Evolutionary conservation across 2,113 vertebrate genomes (phyloP).

Genomic region (Callipepla squamata): DNA sequence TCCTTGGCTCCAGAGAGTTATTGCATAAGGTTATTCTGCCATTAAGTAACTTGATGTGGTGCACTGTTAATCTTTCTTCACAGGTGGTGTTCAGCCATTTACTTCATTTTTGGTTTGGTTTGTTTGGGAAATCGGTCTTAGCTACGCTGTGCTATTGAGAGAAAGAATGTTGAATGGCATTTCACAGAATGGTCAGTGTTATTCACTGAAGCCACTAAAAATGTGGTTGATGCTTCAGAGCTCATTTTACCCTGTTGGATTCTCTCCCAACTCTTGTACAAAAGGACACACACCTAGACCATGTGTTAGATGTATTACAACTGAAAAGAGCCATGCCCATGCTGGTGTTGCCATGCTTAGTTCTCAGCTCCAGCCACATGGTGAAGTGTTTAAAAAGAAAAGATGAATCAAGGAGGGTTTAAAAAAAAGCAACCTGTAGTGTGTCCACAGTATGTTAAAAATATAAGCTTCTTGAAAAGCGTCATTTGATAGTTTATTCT

Average conservation of each 20-base stretch:
- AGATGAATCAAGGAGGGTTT: not conserved
- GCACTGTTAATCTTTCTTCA: not conserved
- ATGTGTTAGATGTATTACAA: rapidly evolving
- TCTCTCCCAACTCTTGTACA: not conserved
- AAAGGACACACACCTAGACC: not conserved
- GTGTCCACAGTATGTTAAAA: not conserved
- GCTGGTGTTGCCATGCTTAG: not conserved
- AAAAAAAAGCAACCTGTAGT: not conserved
- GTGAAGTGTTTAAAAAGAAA: slow-evolving; percentile 1
- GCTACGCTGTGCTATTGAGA: rapidly evolving
- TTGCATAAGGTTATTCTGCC: not conserved
- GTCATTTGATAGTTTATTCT: not conserved
- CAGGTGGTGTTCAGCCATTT: not conserved
- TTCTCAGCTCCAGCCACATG: not conserved
- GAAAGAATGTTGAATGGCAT: not conserved
- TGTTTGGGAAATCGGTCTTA: not conserved
- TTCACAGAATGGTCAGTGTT: not conserved
- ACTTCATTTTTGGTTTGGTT: not conserved
- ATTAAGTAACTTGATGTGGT: not conserved
- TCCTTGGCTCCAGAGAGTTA: slow-evolving; percentile 1
- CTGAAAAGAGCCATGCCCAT: not conserved
- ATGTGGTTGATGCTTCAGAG: not conserved
- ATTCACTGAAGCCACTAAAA: not conserved
- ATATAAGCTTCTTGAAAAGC: not conserved
- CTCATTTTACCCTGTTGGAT: not conserved